Evolutionary conservation across 1,140 invertebrate species (phyloP).

Genomic region (Bombus difficillimus): DNA sequence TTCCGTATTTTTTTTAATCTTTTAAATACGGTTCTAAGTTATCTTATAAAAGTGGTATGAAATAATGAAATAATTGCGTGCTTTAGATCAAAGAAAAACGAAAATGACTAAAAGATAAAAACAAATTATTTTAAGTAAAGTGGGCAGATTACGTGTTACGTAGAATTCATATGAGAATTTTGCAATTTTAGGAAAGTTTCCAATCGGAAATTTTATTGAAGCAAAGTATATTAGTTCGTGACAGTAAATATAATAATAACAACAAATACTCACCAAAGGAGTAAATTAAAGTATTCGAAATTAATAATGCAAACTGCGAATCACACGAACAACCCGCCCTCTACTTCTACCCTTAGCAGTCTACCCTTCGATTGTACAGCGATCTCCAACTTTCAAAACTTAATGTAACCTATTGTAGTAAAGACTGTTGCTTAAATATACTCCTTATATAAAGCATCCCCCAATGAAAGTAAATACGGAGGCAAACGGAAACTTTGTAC

Average conservation of each 20-base stretch:
- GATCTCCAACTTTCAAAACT: neutral
- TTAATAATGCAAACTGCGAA: constrained; percentile 42
- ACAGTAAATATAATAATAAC: neutral
- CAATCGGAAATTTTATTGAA: too few relatives aligned
- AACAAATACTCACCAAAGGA: neutral
- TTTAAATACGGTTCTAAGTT: too few relatives aligned
- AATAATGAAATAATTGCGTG: neutral
- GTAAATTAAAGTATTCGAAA: neutral
- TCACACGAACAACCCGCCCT: neutral
- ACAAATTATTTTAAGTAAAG: too few relatives aligned
- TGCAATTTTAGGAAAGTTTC: too few relatives aligned
- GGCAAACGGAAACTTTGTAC: neutral
- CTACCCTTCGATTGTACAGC: neutral
- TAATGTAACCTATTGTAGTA: too few relatives aligned
- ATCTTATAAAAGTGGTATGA: neutral
- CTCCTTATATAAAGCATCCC: neutral
- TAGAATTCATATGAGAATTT: too few relatives aligned
- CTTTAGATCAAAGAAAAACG: neutral
- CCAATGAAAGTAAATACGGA: neutral
- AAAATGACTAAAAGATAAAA: neutral
- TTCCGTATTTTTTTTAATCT: neutral
- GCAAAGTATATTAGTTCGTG: too few relatives aligned
- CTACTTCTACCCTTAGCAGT: neutral
- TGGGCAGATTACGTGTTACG: too few relatives aligned
- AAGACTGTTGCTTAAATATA: neutral